These are phyloP conservation scores for Buceros bicornis DNA, from an alignment of 2,797 vertebrate species.

Conservation along the genomic window DNA sequence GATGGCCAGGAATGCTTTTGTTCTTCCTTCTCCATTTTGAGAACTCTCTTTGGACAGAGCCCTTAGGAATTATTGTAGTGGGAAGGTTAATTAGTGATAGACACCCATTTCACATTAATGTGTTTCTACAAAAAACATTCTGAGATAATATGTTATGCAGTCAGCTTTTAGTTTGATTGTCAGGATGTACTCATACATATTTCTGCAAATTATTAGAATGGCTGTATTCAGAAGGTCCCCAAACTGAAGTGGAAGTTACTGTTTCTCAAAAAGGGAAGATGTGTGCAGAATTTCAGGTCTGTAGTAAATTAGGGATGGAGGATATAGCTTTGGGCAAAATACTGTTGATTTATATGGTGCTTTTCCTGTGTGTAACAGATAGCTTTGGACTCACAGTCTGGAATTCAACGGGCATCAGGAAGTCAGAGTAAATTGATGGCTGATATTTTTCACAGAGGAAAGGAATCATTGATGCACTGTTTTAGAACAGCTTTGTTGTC, in stretches of 20 bases:
- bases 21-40: background rate
- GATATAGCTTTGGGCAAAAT: background rate
- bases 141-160: background rate
- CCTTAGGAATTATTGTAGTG: background rate
- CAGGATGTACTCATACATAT: background rate
- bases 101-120: background rate
- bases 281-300: background rate
- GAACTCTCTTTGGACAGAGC: background rate
- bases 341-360: background rate
- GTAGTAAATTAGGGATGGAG: background rate
- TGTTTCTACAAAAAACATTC: background rate
- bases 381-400: background rate
- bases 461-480: background rate
- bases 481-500: background rate
- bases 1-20: background rate
- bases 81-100: background rate
- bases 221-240: background rate
- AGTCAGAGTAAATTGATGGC: background rate
- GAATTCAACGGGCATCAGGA: background rate
- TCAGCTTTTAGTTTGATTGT: background rate
- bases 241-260: background rate
- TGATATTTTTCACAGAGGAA: background rate
- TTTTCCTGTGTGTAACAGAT: background rate
- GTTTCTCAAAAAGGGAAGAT: background rate
- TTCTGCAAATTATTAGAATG: background rate